Conservation (phyloP, 1,140 invertebrate genomes). For the Paracyclopina nana region DNA sequence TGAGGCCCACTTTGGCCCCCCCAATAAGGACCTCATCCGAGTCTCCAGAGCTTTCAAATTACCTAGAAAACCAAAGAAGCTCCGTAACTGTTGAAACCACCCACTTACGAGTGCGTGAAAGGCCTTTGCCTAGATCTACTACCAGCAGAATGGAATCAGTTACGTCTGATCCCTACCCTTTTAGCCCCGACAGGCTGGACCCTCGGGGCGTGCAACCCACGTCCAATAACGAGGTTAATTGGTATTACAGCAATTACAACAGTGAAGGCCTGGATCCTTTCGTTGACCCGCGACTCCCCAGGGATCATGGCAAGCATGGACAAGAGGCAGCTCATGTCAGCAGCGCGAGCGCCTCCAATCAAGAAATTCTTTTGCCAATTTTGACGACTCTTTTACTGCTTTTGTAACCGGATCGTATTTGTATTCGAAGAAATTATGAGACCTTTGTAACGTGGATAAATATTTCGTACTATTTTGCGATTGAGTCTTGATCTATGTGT, state of each 20-base stretch:
- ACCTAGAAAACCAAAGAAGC: conserved; percentile 4
- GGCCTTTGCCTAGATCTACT: no score
- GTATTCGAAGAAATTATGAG: no score
- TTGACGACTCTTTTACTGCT: no score
- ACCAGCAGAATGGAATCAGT: no score
- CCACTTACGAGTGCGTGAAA: no score
- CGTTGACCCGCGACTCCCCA: background rate
- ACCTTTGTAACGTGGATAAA: no score
- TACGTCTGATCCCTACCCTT: conserved; percentile 7
- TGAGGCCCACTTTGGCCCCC: background rate
- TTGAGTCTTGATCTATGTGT: no score
- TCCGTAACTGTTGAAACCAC: background rate
- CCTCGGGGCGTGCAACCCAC: background rate
- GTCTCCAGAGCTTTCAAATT: background rate
- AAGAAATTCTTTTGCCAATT: background rate
- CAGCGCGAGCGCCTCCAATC: background rate
- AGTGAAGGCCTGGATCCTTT: background rate
- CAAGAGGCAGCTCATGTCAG: background rate
- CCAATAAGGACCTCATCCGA: background rate
- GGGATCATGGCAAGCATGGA: background rate
- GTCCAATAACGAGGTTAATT: no score
- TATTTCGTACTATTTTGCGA: no score
- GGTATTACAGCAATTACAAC: conserved; percentile 5
- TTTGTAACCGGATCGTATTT: no score
- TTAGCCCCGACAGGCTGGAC: conserved; percentile 1